phyloP scores from a whole-genome alignment of 2,113 vertebrate genomes.

The Zonotrichia leucophrys region DNA sequence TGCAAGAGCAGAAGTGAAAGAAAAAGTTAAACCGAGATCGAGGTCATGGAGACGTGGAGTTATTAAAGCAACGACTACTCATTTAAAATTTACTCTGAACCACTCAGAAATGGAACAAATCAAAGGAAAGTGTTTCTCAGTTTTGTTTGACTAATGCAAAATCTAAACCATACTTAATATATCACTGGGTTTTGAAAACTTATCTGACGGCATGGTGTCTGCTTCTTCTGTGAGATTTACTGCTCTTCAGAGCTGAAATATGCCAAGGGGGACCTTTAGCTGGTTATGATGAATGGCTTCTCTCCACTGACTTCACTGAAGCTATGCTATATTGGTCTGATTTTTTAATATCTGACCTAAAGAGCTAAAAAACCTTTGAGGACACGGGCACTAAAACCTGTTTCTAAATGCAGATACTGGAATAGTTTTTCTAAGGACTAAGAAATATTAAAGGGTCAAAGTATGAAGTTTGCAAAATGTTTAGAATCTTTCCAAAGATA shows the following conservation, averaged over 20 bases:
- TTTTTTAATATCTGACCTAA: background rate
- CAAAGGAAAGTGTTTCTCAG: background rate
- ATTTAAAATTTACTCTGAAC: background rate
- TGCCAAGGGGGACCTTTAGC: background rate
- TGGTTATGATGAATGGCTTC: background rate
- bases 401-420: background rate
- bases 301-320: background rate
- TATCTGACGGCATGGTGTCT: background rate
- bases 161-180: background rate
- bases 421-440: background rate
- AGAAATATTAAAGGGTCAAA: background rate
- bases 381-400: background rate
- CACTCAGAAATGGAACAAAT: background rate
- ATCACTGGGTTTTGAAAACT: constrained; percentile 25
- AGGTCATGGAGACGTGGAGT: background rate
- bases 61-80: background rate
- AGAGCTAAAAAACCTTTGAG: constrained; percentile 20
- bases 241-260: constrained; percentile 28
- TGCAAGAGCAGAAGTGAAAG: background rate
- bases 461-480: background rate
- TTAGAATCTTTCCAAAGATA: background rate
- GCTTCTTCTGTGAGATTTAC: background rate
- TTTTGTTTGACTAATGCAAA: constrained; percentile 8
- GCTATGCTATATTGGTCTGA: background rate
- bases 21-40: background rate